Evolutionary conservation across 1,140 invertebrate genomes (phyloP), one percentile per base, ranked within the genome.

Genomic region (Stegodyphus mimosarum): DNA sequence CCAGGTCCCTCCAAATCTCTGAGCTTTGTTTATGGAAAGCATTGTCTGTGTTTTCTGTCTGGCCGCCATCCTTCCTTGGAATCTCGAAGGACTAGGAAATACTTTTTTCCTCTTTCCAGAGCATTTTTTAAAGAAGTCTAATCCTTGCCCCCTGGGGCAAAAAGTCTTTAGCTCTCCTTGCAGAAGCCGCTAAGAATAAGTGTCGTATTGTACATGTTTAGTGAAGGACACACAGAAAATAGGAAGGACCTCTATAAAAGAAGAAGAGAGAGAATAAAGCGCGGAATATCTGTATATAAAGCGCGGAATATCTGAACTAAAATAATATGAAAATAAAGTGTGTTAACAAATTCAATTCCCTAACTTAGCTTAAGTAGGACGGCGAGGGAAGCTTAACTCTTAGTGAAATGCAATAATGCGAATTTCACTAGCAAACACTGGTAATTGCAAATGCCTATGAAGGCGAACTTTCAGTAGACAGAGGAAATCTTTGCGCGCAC

Each of bases 181-280:
- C 60, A 77, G 75, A 51, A 48, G 75, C 75, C 49, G 63, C 75
- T 77, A 15, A 48, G 75, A 55, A 77, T 77, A 77, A 77, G 75
- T 77, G 75, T 77, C 17, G 75, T 55, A 51, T 77, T 77, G 75
- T 77, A 48, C 63, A 48, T 60, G 55, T 15, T 60, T 60, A 15
- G 55, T 60, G 55, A 15, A 60, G 55, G 55, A 15, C 55, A 60
- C 9, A 15, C 9, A 15, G 15, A 60, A 60, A 60, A 60, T 60
- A 60, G 55, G 9, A 60, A 60, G 55, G 15, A 11, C 55, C 55
- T 5, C 55, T 60, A 60, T 60, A 77, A 72, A 72, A 51, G 50
- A 51, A 77, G 17, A 67, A 77, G 63, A 77, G n/a, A n/a, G n/a
- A 49, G 75, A 67, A 77, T 77, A 77, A 66, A 53, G 50, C 64